Evolutionary conservation across 2,113 vertebrate genomes (phyloP), one percentile per base, ranked within the genome.

Genomic region (Argyrosomus japonicus): DNA sequence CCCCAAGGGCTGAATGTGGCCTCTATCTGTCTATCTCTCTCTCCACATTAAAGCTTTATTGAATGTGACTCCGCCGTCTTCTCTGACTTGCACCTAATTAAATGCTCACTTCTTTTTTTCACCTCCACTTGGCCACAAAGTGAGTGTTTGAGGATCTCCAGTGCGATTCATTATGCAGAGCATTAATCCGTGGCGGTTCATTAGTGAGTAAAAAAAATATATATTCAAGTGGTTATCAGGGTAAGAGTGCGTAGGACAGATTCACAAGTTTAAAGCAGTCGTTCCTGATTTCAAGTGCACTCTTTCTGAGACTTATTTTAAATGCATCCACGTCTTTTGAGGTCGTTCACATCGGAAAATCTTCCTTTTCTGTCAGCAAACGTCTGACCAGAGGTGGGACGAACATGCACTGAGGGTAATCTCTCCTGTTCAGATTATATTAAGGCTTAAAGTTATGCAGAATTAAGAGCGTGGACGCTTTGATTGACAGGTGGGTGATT

Each of bases 1-100:
- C 69, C 64, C 60, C 79, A 56, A 77, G 70, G 53, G 47, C 60
- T 81, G 75, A 82, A n/a, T 60, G 84, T 87, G 88, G 87, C 87
- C 84, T 62, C 84, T 82, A 79, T 84, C 45, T 54, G 43, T 21
- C 62, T 68, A 43, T 83, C 73, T 83, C 43, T 54, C 48, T 25
- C 58, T 69, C 56, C 73, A 65, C 57, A 36, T 79, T 73, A 77
- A 56, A 76, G 76, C 36, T 88, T 85, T 73, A 85, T 87, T 87
- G 60, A 85, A 43, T 54, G 57, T 57, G 56, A 61, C 32, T 56
- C 53, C 13, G 0, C 10, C 8, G 17, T 71, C 47, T 58, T 40
- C 61, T 43, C 65, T 4, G 65, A 70, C 68, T 70, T 68, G 67
- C 57, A 23, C 50, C 58, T 56, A 74, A 81, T 86, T 79, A 88